Conservation (phyloP, 2,113 vertebrate genomes). For the Paratilapia polleni region DNA sequence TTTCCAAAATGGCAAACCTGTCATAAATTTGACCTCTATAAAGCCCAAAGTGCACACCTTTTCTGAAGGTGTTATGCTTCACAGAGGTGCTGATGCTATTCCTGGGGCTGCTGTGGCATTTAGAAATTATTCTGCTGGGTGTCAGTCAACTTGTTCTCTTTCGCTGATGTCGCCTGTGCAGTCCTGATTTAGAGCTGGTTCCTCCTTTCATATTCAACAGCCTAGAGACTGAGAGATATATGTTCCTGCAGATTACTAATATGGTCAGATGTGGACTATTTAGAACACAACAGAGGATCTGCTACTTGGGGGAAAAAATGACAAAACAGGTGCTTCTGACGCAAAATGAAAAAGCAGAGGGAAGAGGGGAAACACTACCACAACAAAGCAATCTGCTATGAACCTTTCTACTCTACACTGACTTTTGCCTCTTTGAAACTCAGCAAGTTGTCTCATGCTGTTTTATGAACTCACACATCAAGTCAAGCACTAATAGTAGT, state of each 20-base stretch:
- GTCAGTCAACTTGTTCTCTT: neutral
- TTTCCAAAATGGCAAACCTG: slow-evolving; percentile 5
- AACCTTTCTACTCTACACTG: neutral
- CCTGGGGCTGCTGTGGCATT: neutral
- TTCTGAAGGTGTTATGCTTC: neutral
- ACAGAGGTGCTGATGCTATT: neutral
- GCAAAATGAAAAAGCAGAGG: neutral
- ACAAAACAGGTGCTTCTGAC: neutral
- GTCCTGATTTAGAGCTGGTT: neutral
- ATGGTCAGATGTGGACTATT: neutral
- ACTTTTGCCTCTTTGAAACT: neutral
- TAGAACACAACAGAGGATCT: no score
- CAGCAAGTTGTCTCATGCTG: neutral
- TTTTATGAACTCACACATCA: slow-evolving; percentile 19
- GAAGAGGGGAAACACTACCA: neutral
- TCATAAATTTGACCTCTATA: neutral
- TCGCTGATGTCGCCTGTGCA: neutral
- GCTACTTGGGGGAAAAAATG: neutral
- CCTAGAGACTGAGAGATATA: neutral
- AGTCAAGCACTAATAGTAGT: neutral
- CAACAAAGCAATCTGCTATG: neutral
- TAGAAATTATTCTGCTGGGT: neutral
- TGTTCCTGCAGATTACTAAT: neutral
- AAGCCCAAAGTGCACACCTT: neutral
- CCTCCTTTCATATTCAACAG: neutral